Conservation (phyloP, 2,113 vertebrate species). For the Siniperca chuatsi region DNA sequence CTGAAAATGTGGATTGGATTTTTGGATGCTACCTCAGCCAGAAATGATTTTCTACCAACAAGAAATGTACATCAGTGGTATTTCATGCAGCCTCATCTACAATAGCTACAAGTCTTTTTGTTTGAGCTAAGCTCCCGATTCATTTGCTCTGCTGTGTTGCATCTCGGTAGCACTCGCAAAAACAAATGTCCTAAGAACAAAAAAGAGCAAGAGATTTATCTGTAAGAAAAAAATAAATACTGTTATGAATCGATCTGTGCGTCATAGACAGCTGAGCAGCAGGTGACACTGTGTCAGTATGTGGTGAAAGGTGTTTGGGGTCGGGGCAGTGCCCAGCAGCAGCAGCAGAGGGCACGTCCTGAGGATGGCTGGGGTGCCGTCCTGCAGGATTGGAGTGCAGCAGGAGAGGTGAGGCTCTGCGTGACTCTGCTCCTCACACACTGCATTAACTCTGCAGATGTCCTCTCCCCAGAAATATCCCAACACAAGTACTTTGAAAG, state of each 20-base stretch:
- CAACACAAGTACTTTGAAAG: constrained; percentile 43
- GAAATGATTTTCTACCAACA: neutral
- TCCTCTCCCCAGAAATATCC: constrained; percentile 68
- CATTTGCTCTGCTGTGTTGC: constrained; percentile 20
- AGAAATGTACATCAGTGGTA: constrained; percentile 24
- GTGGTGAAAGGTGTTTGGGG: constrained; percentile 1
- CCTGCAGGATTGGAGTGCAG: constrained; percentile 55
- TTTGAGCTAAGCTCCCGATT: constrained; percentile 14
- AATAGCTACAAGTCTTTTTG: constrained; percentile 38
- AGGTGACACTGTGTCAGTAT: constrained; percentile 27
- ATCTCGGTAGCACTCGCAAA: neutral
- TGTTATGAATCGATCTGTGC: constrained; percentile 35
- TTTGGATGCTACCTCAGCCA: neutral
- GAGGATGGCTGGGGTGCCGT: constrained; percentile 28
- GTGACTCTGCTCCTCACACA: constrained; percentile 58
- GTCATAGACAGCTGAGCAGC: constrained; percentile 45
- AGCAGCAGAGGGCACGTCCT: constrained; percentile 22
- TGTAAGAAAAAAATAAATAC: constrained; percentile 47
- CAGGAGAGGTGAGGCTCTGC: constrained; percentile 48
- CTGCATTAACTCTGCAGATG: constrained; percentile 76
- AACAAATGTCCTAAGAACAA: neutral
- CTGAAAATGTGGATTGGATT: neutral
- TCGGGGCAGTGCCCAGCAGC: constrained; percentile 8
- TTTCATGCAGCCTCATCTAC: constrained; percentile 50
- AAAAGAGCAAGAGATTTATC: constrained; percentile 11